These are phyloP conservation scores for Gila robusta DNA, from an alignment of 2,797 vertebrate species.

Conservation along the genomic window DNA sequence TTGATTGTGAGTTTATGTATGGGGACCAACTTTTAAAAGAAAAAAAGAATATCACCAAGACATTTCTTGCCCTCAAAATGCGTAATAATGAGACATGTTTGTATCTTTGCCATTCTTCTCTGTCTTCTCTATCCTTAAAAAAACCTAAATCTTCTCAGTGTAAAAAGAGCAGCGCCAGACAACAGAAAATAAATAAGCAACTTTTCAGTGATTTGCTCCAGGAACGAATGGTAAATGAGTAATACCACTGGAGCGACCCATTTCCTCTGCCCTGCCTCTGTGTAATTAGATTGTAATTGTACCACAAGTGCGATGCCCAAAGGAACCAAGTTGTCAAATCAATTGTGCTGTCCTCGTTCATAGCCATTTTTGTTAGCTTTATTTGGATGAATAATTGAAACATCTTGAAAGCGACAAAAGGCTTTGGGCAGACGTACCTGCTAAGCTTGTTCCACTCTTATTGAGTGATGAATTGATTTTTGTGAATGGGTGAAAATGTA, in stretches of 20 bases:
- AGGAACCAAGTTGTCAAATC: constrained; percentile 25
- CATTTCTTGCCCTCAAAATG: not conserved
- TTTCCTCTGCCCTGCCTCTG: constrained; percentile 10
- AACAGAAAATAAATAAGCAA: constrained; percentile 15
- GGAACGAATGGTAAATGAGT: constrained; percentile 15
- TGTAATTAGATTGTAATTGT: constrained; percentile 42
- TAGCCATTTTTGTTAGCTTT: constrained; percentile 38
- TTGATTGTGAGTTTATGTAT: not conserved
- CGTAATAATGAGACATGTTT: not conserved
- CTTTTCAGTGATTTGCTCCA: constrained; percentile 14
- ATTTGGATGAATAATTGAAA: constrained; percentile 57
- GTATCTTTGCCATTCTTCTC: not conserved
- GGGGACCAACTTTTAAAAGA: not conserved
- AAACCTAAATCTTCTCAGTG: not conserved
- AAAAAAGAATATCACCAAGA: not conserved
- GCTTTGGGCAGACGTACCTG: constrained; percentile 22
- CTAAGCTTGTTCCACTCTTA: constrained; percentile 21
- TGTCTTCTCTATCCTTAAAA: not conserved
- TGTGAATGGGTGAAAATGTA: constrained; percentile 42
- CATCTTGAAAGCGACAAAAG: constrained; percentile 44
- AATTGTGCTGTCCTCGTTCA: constrained; percentile 38
- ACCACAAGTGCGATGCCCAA: constrained; percentile 29
- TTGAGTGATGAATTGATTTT: constrained; percentile 53
- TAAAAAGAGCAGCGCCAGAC: not conserved
- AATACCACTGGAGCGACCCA: constrained; percentile 3